Evolutionary conservation across 2,797 vertebrate genomes (phyloP).

Genomic region (Acanthurus lineatus): DNA sequence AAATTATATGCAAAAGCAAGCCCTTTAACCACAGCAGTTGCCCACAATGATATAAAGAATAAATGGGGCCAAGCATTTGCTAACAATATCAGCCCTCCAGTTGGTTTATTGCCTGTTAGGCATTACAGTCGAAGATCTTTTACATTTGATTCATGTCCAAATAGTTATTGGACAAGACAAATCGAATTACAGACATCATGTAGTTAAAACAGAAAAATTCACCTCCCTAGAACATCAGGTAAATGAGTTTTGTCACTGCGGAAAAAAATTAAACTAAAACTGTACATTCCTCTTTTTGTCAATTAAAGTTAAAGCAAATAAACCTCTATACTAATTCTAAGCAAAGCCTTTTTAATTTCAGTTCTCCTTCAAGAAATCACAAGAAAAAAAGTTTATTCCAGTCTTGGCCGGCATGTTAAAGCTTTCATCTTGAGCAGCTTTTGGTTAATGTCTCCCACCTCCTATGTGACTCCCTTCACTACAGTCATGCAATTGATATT

Average conservation of each 20-base stretch:
- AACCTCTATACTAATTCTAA: neutral
- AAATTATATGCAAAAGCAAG: neutral
- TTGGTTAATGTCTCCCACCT: conserved; percentile 15
- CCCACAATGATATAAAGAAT: neutral
- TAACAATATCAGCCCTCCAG: neutral
- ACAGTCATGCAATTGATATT: conserved; percentile 33
- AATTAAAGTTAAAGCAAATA: neutral
- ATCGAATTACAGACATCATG: neutral
- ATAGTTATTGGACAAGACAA: neutral
- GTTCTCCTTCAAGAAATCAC: conserved; percentile 10
- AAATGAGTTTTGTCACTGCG: neutral
- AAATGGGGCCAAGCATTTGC: neutral
- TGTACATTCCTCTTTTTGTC: neutral
- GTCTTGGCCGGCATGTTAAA: neutral
- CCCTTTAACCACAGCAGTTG: neutral
- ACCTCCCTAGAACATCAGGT: neutral
- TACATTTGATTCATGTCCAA: neutral
- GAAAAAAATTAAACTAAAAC: neutral
- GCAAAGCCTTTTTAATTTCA: neutral
- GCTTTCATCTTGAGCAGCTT: conserved; percentile 16
- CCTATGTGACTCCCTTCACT: conserved; percentile 10
- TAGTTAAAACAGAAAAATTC: no score
- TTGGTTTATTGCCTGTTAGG: neutral
- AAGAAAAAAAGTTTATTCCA: neutral
- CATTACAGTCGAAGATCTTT: neutral